Conservation (phyloP, 2,888 invertebrate genomes). For the Euplagia quadripunctaria region DNA sequence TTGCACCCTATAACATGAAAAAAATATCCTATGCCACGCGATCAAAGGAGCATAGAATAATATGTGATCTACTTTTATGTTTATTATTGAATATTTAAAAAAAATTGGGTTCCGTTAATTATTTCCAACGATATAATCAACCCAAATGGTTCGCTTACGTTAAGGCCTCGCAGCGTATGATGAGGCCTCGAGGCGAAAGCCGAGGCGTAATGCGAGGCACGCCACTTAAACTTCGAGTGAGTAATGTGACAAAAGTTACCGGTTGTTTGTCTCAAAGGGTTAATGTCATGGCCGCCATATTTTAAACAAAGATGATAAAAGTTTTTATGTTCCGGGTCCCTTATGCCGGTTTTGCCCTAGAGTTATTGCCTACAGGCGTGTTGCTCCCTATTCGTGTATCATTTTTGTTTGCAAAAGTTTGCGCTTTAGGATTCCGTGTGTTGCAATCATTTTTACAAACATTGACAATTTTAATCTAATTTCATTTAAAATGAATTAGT, state of each 20-base stretch:
- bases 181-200: not conserved
- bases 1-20: no score
- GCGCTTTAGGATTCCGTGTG: constrained; percentile 1
- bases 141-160: not conserved
- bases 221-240: constrained; percentile 19
- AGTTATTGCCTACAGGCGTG: constrained; percentile 44
- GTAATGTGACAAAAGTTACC: constrained; percentile 38
- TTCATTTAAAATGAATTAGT: no score
- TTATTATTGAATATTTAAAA: no score
- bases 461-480: not conserved
- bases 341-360: constrained; percentile 30
- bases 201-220: constrained; percentile 5
- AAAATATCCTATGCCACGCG: no score
- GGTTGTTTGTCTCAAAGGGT: constrained; percentile 44
- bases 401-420: constrained; percentile 44
- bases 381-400: constrained; percentile 41
- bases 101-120: no score
- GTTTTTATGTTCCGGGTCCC: constrained; percentile 41
- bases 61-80: no score
- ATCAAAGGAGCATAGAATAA: no score
- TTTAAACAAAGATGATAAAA: constrained; percentile 51
- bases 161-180: not conserved
- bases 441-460: not conserved
- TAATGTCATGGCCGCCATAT: constrained; percentile 37
- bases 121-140: not conserved